A percentile compares a stretch with the other conserved stretches of the same genome.
phyloP scores from a whole-genome alignment of 2,797 vertebrate species.

The Phylloscopus collybita region DNA sequence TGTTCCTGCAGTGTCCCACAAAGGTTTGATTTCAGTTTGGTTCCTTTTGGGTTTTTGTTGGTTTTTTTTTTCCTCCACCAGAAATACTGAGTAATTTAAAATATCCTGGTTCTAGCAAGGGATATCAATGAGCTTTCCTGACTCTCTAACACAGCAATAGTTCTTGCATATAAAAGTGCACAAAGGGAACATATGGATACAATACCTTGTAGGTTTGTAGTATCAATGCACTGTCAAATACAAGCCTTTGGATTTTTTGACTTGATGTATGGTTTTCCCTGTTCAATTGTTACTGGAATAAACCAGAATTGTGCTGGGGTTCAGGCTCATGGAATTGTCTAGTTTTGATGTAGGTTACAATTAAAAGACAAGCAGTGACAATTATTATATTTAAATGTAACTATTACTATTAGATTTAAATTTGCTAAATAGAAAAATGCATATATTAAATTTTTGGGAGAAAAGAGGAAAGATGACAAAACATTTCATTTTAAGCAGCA shows the following conservation, averaged over 20 bases:
- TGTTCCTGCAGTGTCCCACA: background rate
- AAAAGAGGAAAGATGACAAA: background rate
- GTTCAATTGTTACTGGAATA: background rate
- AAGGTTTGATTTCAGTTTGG: background rate
- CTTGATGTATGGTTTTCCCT: background rate
- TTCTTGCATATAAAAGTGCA: background rate
- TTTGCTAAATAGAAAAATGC: background rate
- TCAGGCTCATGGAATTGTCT: background rate
- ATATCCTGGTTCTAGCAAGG: background rate
- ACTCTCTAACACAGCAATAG: background rate
- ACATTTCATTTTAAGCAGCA: background rate
- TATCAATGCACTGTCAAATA: background rate
- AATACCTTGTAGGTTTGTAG: background rate
- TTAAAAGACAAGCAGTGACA: background rate
- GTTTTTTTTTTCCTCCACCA: background rate
- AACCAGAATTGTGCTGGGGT: background rate
- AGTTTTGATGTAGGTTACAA: background rate
- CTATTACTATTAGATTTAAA: background rate
- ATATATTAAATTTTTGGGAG: background rate
- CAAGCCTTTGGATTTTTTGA: background rate
- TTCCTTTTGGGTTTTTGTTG: rapidly evolving
- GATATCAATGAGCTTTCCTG: background rate
- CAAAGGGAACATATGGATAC: background rate
- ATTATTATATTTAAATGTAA: background rate
- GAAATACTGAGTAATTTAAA: background rate